These are phyloP conservation scores for Ranitomeya variabilis DNA, from an alignment of 2,113 vertebrate species.

Conservation along the genomic window DNA sequence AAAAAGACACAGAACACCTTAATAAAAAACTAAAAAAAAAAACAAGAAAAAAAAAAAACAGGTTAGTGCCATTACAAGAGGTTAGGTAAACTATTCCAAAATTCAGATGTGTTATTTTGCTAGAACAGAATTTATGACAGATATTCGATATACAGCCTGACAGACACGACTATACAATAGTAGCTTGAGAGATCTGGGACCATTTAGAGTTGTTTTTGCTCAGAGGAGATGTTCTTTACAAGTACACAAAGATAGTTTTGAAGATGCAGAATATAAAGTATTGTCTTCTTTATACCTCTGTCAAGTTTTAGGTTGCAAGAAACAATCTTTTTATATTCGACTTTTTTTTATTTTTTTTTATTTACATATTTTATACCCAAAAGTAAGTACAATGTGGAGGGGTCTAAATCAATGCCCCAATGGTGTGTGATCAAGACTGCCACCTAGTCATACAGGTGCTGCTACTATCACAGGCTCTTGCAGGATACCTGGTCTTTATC, in stretches of 20 bases:
- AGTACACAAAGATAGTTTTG: not conserved
- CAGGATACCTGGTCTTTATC: too few species aligned
- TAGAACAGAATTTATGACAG: conserved; percentile 29
- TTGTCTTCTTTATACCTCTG: not conserved
- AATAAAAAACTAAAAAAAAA: not conserved
- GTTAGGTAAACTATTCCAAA: conserved; percentile 33
- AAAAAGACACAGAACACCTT: not conserved
- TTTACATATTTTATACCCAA: not conserved
- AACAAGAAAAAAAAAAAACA: not conserved
- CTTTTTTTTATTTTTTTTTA: not conserved
- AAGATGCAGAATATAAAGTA: not conserved
- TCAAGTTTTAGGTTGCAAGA: not conserved
- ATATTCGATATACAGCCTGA: conserved; percentile 16
- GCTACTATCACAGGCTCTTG: too few species aligned
- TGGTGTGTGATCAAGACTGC: too few species aligned
- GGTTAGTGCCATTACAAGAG: conserved; percentile 11
- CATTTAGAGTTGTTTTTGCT: not conserved
- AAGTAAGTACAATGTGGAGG: too few species aligned
- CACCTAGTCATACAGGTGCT: too few species aligned
- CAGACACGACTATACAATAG: conserved; percentile 16
- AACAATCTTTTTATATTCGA: too few species aligned
- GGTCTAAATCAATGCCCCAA: too few species aligned
- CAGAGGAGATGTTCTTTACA: not conserved
- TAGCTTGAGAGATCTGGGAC: not conserved
- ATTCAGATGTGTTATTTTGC: conserved; percentile 26